A percentile compares a stretch with the other conserved stretches of the same genome.
phyloP scores from a whole-genome alignment of 2,888 invertebrate genomes.

The Willowsia nigromaculata region DNA sequence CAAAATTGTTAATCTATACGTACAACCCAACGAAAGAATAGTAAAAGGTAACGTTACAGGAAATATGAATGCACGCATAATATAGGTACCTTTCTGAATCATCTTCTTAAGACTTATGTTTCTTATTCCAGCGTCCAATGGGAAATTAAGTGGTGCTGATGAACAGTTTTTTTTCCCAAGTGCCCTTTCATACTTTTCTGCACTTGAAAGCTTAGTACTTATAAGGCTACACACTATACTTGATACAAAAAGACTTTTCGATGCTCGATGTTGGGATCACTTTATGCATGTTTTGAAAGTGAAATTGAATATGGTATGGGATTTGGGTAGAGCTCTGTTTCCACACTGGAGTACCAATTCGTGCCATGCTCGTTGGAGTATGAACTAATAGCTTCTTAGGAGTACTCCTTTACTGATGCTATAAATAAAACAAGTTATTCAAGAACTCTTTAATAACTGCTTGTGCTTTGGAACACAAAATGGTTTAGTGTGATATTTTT shows the following conservation, averaged over 20 bases:
- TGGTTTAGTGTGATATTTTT: not conserved
- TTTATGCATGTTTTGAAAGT: not conserved
- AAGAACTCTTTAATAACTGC: not conserved
- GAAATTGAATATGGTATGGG: not conserved
- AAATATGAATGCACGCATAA: too few relatives aligned
- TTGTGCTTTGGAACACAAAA: not conserved
- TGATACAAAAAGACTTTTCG: too few relatives aligned
- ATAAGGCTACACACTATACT: not conserved
- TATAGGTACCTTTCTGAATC: too few relatives aligned
- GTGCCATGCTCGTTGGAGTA: not conserved
- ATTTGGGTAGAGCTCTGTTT: not conserved
- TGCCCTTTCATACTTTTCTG: not conserved
- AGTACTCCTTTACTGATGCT: not conserved
- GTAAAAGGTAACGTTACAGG: too few relatives aligned
- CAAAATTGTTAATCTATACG: too few relatives aligned
- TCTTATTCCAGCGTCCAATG: conserved; percentile 39
- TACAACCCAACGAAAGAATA: too few relatives aligned
- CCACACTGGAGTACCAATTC: not conserved
- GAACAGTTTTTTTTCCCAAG: conserved; percentile 17
- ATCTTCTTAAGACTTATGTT: not conserved
- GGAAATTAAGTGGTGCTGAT: conserved; percentile 59
- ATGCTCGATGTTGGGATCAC: not conserved
- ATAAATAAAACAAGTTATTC: conserved; percentile 18
- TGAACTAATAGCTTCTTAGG: not conserved
- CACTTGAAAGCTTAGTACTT: not conserved